Base-by-base conservation (phyloP, 2,113 vertebrate species). In the Oreamnos americanus region DNA sequence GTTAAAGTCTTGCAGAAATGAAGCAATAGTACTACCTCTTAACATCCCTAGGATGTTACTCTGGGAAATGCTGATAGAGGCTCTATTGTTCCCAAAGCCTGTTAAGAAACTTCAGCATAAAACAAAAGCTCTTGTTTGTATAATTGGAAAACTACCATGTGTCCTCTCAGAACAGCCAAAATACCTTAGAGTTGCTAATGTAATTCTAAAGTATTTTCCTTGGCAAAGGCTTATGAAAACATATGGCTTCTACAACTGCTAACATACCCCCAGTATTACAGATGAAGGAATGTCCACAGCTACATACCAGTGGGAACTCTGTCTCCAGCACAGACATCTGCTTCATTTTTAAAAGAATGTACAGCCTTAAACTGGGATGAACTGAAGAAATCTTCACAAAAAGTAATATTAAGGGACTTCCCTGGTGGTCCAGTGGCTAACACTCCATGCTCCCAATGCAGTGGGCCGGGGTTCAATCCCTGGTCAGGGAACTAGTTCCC, bases 91-190 rank as follows among this genome's bases (percentile, higher is more conserved):
- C 94, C 97, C 89, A n/a, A 0, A 83, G 91, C 60, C 88, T 74
- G 10, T 58, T 58, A 89, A 83, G 93, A 83, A 98, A 97, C 88
- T 97, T 67, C 55, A 67, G 76, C 2, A 53, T 19, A 49, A 95
- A 96, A 98, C 97, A 98, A 98, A 97, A 98, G 96, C 91, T 96
- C 96, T 96, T 97, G 96, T 98, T 96, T 90, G 0, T 79, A 23
- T 87, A 93, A 96, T 95, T 96, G 95, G 91, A 94, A 98, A 97
- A 96, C 45, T 89, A 93, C 78, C 95, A 47, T 47, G 78, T 94
- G 83, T 96, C 96, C 93, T 62, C 92, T 89, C 28, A 49, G 82
- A 97, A 88, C 39, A 55, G 97, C 97, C 98, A 89, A 98, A 98
- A 96, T 95, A 97, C 93, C 94, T 96, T 93, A 87, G 96, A 96